These are phyloP conservation scores for Entosphenus tridentatus DNA, from an alignment of 2,113 vertebrate genomes.

Conservation along the genomic window DNA sequence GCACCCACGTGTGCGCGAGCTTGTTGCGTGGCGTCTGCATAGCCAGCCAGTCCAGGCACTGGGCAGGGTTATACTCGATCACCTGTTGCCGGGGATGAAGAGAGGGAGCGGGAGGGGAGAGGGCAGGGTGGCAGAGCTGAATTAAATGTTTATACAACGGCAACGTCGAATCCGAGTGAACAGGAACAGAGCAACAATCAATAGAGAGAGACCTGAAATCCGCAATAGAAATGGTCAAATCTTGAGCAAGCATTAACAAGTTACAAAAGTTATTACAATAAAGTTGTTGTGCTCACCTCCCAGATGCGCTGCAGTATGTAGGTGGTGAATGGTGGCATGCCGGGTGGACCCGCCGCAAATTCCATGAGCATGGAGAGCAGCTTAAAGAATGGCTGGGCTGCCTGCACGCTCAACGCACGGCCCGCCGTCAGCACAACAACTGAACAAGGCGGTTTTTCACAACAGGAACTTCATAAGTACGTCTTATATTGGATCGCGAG, in stretches of 20 bases:
- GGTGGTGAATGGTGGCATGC: slow-evolving; percentile 91
- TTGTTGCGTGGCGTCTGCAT: slow-evolving; percentile 94
- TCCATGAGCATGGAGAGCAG: slow-evolving; percentile 97
- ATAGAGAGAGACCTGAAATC: too few species aligned
- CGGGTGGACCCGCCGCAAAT: slow-evolving; percentile 83
- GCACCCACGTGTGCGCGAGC: slow-evolving; percentile 92
- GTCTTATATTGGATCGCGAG: too few species aligned
- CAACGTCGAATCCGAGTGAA: too few species aligned
- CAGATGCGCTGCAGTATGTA: slow-evolving; percentile 98
- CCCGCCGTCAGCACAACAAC: too few species aligned
- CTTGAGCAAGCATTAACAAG: too few species aligned
- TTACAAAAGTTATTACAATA: too few species aligned
- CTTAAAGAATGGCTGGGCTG: slow-evolving; percentile 96
- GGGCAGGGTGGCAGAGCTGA: not conserved
- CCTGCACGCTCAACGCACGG: slow-evolving; percentile 21
- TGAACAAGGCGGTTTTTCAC: too few species aligned
- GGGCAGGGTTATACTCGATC: slow-evolving; percentile 93
- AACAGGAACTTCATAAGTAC: too few species aligned
- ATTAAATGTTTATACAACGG: too few species aligned
- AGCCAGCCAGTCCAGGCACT: slow-evolving; percentile 94
- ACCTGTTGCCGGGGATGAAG: slow-evolving; percentile 29
- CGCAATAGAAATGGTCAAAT: too few species aligned
- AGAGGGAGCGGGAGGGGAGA: not conserved
- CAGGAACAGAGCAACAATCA: too few species aligned
- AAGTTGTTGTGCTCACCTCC: slow-evolving; percentile 38